phyloP scores from a whole-genome alignment of 2,113 vertebrate genomes.

The Barbus barbus region DNA sequence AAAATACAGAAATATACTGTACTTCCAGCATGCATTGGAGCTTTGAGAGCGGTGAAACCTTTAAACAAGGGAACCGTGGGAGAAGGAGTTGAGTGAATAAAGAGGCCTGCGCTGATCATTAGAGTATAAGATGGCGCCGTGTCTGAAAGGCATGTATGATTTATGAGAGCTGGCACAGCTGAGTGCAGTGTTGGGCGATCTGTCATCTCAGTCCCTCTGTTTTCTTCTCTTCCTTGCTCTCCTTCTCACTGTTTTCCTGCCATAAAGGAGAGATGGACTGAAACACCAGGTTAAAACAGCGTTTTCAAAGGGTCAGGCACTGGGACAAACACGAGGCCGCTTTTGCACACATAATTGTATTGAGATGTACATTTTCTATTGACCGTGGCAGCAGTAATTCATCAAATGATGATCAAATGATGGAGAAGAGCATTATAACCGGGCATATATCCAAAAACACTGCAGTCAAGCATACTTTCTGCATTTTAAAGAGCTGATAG shows the following conservation, averaged over 20 bases:
- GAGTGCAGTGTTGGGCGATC: constrained; percentile 49
- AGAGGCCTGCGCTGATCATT: too few species aligned
- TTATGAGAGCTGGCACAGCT: too few species aligned
- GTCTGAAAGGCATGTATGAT: too few species aligned
- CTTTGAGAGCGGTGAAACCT: constrained; percentile 20
- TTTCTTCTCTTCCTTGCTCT: constrained; percentile 29
- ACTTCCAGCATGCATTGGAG: background rate
- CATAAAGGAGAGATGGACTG: constrained; percentile 42
- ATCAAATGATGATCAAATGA: constrained; percentile 8
- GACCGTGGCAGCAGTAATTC: background rate
- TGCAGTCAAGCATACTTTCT: background rate
- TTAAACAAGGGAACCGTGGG: constrained; percentile 28
- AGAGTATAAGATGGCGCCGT: too few species aligned
- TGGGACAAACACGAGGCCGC: constrained; percentile 17
- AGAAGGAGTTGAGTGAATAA: constrained; percentile 12
- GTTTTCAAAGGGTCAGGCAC: background rate
- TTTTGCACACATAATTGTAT: background rate
- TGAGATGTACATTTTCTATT: constrained; percentile 5
- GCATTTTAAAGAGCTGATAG: constrained; percentile 20
- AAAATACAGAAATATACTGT: constrained; percentile 30
- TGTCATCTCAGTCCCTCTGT: constrained; percentile 55
- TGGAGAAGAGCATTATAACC: background rate
- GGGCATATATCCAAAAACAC: background rate
- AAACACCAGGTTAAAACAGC: constrained; percentile 26
- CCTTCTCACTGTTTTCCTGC: constrained; percentile 43